These are phyloP conservation scores for Holcopasites calliopsidis DNA, from an alignment of 1,140 invertebrate species.

Conservation along the genomic window DNA sequence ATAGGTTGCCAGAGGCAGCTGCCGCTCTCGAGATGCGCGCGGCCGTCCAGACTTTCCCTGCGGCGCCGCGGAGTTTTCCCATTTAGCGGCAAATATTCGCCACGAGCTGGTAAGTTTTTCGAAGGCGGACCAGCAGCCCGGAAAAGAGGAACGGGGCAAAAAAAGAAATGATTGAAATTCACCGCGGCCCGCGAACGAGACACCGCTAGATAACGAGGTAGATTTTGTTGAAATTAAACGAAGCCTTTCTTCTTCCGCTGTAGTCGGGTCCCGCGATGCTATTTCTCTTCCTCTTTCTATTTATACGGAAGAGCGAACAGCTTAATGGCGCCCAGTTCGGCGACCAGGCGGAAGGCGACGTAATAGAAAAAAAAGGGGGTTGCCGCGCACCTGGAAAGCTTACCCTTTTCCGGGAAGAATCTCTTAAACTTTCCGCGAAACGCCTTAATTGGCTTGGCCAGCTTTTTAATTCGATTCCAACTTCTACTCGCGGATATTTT, in stretches of 20 bases:
- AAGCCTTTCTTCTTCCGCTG: constrained; percentile 32
- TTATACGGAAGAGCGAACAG: constrained; percentile 73
- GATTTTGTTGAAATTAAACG: constrained; percentile 57
- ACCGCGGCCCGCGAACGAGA: not conserved
- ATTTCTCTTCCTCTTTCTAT: constrained; percentile 52
- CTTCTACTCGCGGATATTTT: constrained; percentile 55
- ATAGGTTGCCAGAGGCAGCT: constrained; percentile 22
- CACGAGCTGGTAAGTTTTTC: not conserved
- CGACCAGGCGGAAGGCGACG: constrained; percentile 71
- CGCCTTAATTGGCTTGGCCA: constrained; percentile 76
- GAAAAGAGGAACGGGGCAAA: not conserved
- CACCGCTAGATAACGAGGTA: constrained; percentile 23
- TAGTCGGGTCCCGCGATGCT: constrained; percentile 14
- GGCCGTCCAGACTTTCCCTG: not conserved
- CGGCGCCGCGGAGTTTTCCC: not conserved
- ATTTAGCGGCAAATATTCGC: not conserved
- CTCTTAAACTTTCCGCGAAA: constrained; percentile 73
- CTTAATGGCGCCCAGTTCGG: constrained; percentile 74
- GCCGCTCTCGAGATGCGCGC: constrained; percentile 25
- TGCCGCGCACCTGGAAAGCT: constrained; percentile 44
- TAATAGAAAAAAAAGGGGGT: constrained; percentile 69
- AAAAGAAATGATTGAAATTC: constrained; percentile 7
- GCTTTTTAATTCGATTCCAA: constrained; percentile 73
- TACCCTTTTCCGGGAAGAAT: constrained; percentile 49
- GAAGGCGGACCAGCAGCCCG: not conserved